A percentile compares a stretch with the other conserved stretches of the same genome.
Evolutionary conservation across 1,140 invertebrate genomes (phyloP).

Genomic region (Procambarus virginalis): DNA sequence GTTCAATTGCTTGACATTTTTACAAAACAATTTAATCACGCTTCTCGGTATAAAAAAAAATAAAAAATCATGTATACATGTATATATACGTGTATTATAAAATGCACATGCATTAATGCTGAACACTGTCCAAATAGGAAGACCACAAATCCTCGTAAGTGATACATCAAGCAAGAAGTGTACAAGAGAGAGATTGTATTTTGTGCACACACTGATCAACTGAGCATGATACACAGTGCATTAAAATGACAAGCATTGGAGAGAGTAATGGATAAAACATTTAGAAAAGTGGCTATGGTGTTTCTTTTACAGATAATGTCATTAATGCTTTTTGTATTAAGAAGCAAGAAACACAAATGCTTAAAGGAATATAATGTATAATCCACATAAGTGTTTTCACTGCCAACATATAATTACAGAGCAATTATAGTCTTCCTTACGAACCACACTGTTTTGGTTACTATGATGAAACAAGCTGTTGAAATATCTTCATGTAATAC

Average conservation of each 20-base stretch:
- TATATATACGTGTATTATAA: neutral
- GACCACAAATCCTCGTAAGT: neutral
- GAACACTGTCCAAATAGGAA: slow-evolving; percentile 2
- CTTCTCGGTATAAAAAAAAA: neutral
- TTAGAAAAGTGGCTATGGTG: neutral
- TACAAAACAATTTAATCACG: neutral
- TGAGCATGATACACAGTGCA: neutral
- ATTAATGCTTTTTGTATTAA: neutral
- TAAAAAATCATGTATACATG: neutral
- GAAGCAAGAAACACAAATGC: neutral
- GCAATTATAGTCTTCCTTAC: slow-evolving; percentile 8
- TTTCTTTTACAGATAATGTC: neutral
- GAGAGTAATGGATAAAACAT: neutral
- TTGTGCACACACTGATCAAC: slow-evolving; percentile 5
- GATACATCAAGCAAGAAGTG: neutral
- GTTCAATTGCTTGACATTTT: neutral
- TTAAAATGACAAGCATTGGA: neutral
- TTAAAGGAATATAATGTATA: neutral
- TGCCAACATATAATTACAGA: neutral
- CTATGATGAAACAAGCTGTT: slow-evolving; percentile 4
- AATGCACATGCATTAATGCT: neutral
- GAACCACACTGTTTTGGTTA: slow-evolving; percentile 18
- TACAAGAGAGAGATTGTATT: neutral
- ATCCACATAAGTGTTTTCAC: neutral
- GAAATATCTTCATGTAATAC: neutral